phyloP scores from a whole-genome alignment of 2,113 vertebrate genomes.

The Circaetus gallicus region DNA sequence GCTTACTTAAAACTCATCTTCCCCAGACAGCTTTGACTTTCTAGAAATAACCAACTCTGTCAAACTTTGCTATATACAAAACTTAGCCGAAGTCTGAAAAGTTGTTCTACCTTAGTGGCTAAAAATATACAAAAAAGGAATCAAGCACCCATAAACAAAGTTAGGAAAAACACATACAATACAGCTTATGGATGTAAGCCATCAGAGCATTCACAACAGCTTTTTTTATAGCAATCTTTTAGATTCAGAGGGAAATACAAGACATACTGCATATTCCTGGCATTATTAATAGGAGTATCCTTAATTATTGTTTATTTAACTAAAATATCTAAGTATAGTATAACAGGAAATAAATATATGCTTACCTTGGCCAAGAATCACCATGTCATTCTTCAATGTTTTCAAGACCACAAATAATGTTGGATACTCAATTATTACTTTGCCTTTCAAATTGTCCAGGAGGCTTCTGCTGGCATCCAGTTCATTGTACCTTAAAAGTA shows the following conservation, averaged over 20 bases:
- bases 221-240: background rate
- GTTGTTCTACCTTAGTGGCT: background rate
- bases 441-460: constrained; percentile 85
- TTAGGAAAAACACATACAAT: background rate
- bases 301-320: constrained; percentile 11
- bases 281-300: background rate
- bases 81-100: background rate
- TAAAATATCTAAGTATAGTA: constrained; percentile 5
- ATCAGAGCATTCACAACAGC: background rate
- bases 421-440: constrained; percentile 90
- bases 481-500: constrained; percentile 82
- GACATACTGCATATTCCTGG: background rate
- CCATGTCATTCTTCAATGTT: constrained; percentile 75
- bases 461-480: constrained; percentile 83
- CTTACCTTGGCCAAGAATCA: constrained; percentile 79
- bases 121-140: background rate
- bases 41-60: background rate
- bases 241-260: background rate
- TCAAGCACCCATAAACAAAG: background rate
- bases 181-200: background rate
- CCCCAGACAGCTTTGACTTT: background rate
- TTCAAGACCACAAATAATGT: constrained; percentile 82
- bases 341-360: constrained; percentile 7
- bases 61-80: background rate
- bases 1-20: background rate